phyloP scores from a whole-genome alignment of 2,113 vertebrate genomes.

The Natator depressus region DNA sequence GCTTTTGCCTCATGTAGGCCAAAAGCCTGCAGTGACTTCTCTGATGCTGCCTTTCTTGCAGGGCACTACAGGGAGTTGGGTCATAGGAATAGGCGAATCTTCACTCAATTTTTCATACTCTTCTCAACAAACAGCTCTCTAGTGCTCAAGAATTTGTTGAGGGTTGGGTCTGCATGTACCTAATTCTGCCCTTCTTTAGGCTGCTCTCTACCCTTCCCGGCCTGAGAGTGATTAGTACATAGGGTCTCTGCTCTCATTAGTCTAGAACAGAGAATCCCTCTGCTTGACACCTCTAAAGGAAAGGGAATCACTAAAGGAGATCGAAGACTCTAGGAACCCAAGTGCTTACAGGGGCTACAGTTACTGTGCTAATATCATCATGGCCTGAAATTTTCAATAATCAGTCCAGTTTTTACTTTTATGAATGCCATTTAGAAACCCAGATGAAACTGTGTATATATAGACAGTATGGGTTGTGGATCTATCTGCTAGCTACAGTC shows the following conservation, averaged over 20 bases:
- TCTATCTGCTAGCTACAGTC: not conserved
- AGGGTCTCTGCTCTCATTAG: not conserved
- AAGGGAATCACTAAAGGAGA: not conserved
- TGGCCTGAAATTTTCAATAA: not conserved
- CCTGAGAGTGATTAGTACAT: not conserved
- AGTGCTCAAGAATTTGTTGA: not conserved
- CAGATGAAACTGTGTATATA: not conserved
- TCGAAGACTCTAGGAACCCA: not conserved
- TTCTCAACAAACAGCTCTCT: not conserved
- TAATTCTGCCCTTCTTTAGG: not conserved
- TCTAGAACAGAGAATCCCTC: not conserved
- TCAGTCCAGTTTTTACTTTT: not conserved
- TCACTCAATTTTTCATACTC: not conserved
- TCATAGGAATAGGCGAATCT: not conserved
- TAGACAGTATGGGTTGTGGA: not conserved
- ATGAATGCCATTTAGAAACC: not conserved
- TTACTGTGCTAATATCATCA: not conserved
- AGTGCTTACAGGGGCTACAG: not conserved
- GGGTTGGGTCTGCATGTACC: not conserved
- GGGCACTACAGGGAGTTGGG: not conserved
- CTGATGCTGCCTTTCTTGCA: not conserved
- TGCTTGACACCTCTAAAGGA: not conserved
- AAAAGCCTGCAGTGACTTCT: too few relatives aligned
- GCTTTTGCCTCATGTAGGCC: too few relatives aligned
- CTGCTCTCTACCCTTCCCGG: not conserved